Base-by-base conservation (phyloP, 2,888 invertebrate genomes). In the Tetanocera ferruginea region DNA sequence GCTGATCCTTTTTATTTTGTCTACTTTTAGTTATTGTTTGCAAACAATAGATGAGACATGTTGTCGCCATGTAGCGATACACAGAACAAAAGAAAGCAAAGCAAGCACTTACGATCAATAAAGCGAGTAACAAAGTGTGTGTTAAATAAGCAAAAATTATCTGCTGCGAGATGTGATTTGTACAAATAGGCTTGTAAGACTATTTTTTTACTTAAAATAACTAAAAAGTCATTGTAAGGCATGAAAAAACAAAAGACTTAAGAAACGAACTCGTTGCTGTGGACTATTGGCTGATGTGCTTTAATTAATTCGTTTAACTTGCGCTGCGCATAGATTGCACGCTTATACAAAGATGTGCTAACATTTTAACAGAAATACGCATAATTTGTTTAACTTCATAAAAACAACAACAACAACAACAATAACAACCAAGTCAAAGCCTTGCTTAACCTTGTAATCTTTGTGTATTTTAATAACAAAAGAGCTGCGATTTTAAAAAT, bases 41-140 rank as follows among this genome's bases (percentile, higher is more conserved):
- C 37, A 80, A 80, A 81, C 81, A 81, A 81, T 80, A 72, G 80
- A 49, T 37, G 79, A 81, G 81, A 81, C 81, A 78, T 71, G 64
- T 37, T 80, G 81, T 81, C 81, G 81, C 81, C 81, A 80, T 78
- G 77, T 77, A 71, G 72, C 73, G 70, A 72, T n/a, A n/a, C 77
- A 78, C 70, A 51, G 66, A 52, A 55, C 60, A 73, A 34, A 17
- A 55, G 55, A n/a, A n/a, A 17, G 57, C 57, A 28, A 60, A 28
- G 57, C 25, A 28, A 25, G 23, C 11, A 28, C 11, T 60, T 23
- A 28, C 23, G 11, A 60, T 1, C 25, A 55, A 23, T 60, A 60
- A 60, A 60, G 28, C 2, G 9, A 23, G 28, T 0, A 2, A 17
- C 5, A 11, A 6, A 43, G 3, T 37, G 43, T 43, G 3, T 43